Conservation (phyloP, 2,888 invertebrate species). For the Trichopoda pennipes region DNA sequence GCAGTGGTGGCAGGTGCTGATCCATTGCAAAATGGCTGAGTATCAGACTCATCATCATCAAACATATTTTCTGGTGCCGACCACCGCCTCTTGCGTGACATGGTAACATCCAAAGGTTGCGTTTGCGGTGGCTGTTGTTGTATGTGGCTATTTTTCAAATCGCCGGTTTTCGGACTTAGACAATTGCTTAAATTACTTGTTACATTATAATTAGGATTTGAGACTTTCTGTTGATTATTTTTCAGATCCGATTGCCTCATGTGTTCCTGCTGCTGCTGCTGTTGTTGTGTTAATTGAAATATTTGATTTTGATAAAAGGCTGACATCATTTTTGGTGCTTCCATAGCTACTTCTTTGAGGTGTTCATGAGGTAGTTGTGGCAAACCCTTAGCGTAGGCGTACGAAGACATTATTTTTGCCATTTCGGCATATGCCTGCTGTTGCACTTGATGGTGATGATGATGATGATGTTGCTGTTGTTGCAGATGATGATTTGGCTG, state of each 20-base stretch:
- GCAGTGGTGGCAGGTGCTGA: constrained; percentile 56
- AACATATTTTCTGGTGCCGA: constrained; percentile 82
- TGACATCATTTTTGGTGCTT: constrained; percentile 60
- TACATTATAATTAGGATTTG: constrained; percentile 25
- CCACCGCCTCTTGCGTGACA: constrained; percentile 81
- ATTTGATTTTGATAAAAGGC: constrained; percentile 62
- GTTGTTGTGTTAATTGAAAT: constrained; percentile 56
- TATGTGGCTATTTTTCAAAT: constrained; percentile 42
- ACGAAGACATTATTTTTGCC: constrained; percentile 65
- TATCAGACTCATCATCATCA: constrained; percentile 70
- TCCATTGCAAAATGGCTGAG: constrained; percentile 58
- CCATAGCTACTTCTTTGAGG: constrained; percentile 54
- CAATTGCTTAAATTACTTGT: constrained; percentile 31
- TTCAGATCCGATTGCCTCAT: constrained; percentile 54
- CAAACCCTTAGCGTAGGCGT: constrained; percentile 50
- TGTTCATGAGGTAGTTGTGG: constrained; percentile 69
- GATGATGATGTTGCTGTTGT: constrained; percentile 41
- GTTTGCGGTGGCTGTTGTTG: constrained; percentile 62
- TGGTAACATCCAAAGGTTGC: constrained; percentile 71
- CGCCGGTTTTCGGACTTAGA: constrained; percentile 55
- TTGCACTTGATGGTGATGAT: constrained; percentile 57
- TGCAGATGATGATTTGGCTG: constrained; percentile 45
- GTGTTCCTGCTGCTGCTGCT: constrained; percentile 40
- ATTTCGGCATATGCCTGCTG: constrained; percentile 67
- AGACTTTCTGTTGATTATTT: constrained; percentile 42